A percentile compares a stretch with the other conserved stretches of the same genome.
phyloP scores from a whole-genome alignment of 37 sponge, comb jelly and placozoan species.

The Petrosia ficiformis region DNA sequence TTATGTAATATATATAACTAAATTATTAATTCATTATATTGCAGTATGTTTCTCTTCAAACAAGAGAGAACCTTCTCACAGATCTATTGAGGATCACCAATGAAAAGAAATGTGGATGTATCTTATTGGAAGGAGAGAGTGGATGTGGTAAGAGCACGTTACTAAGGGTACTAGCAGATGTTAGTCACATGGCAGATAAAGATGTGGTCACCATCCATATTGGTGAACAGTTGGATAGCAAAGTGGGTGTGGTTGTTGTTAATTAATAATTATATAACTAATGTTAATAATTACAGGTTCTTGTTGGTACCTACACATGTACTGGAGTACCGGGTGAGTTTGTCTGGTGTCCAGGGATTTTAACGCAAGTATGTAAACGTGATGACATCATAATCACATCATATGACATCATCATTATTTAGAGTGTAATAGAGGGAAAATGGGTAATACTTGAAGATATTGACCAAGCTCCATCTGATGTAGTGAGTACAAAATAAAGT shows the following conservation, averaged over 20 bases:
- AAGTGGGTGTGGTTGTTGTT: constrained; percentile 16
- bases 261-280: background rate
- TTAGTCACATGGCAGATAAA: background rate
- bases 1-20: too few species aligned
- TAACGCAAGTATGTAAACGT: constrained; percentile 69
- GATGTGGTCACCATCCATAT: constrained; percentile 37
- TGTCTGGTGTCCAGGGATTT: constrained; percentile 85
- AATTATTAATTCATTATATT: background rate
- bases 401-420: constrained; percentile 7
- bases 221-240: constrained; percentile 71
- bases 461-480: constrained; percentile 74
- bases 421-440: constrained; percentile 65
- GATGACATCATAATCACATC: background rate
- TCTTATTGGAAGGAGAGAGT: constrained; percentile 50
- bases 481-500: constrained; percentile 32
- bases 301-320: constrained; percentile 79
- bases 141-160: constrained; percentile 67
- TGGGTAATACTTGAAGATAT: constrained; percentile 92
- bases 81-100: constrained; percentile 8
- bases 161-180: constrained; percentile 3
- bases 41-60: background rate
- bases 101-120: constrained; percentile 39
- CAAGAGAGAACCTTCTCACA: background rate
- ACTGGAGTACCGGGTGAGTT: constrained; percentile 83
- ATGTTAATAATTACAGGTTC: constrained; percentile 32